Evolutionary conservation across 2,113 vertebrate species (phyloP), one percentile per base, ranked within the genome.

Genomic region (Electrona antarctica): DNA sequence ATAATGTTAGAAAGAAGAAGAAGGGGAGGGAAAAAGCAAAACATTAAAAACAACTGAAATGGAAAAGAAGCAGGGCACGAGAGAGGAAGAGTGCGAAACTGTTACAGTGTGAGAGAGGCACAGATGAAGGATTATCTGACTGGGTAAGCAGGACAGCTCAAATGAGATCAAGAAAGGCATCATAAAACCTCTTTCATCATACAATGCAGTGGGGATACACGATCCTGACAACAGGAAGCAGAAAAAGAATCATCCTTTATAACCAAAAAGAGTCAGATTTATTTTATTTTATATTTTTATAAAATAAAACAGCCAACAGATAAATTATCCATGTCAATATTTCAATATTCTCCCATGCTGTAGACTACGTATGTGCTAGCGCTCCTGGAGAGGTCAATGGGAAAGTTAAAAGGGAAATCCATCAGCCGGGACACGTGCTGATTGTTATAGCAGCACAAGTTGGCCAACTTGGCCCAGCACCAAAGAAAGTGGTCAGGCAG

Each of bases 381-480:
- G 51, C 47, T 55, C 41, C 47, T 15, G 46, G 28, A 51, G 63
- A 33, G 67, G 67, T 71, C 60, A 72, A 15, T 29, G 33, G 28
- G 63, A 52, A 28, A 49, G 57, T 47, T 5, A 47, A 67, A 63
- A 59, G 72, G 60, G 60, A 72, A 68, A 76, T 65, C 49, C 69
- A 80, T 61, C 69, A 60, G 29, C 9, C 9, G 8, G 10, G 14
- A 57, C 69, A 60, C 15, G 48, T 8, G 11, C 14, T 41, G 60
- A 55, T 60, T 69, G 69, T 60, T 45, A 61, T 10, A 65, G 46
- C 13, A 65, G 56, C 46, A 57, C 13, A 5, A 68, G 50, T 3
- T 64, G 49, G 67, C 11, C 13, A 5, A 68, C 45, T 3, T 64
- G 49, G 67, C 11, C 41, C 59, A 6, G n/a, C 0, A 56, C 63